These are phyloP conservation scores for Diglossa brunneiventris DNA, from an alignment of 2,113 vertebrate genomes.

Conservation along the genomic window DNA sequence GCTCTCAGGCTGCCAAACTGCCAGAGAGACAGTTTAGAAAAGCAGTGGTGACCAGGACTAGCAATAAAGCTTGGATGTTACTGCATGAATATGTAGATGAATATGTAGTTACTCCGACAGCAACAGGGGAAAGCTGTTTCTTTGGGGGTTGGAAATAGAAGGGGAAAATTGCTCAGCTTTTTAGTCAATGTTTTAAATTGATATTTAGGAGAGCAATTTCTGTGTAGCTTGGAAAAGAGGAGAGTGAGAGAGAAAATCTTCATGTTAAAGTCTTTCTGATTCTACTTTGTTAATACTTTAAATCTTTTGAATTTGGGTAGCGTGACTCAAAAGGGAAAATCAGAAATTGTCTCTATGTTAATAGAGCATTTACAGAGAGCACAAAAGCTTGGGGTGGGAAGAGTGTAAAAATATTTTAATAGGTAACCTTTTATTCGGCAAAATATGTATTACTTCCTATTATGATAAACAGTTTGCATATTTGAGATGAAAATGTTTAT, in stretches of 20 bases:
- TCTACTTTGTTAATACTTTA: constrained; percentile 52
- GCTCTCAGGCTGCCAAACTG: not conserved
- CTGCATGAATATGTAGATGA: constrained; percentile 34
- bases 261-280: not conserved
- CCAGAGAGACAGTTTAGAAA: not conserved
- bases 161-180: constrained; percentile 23
- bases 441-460: constrained; percentile 74
- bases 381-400: constrained; percentile 50
- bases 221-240: not conserved
- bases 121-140: constrained; percentile 5
- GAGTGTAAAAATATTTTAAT: constrained; percentile 65
- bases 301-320: constrained; percentile 44
- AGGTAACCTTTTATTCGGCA: constrained; percentile 72
- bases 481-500: constrained; percentile 72
- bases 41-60: constrained; percentile 12
- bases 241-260: not conserved
- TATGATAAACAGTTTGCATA: constrained; percentile 75
- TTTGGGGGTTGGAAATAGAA: not conserved
- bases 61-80: not conserved
- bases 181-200: constrained; percentile 24
- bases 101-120: not conserved
- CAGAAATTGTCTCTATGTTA: constrained; percentile 53
- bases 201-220: constrained; percentile 24
- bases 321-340: not conserved
- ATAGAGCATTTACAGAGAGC: constrained; percentile 52